These are phyloP conservation scores for Druon quercuslanigerum DNA, from an alignment of 1,140 invertebrate genomes.

Conservation along the genomic window DNA sequence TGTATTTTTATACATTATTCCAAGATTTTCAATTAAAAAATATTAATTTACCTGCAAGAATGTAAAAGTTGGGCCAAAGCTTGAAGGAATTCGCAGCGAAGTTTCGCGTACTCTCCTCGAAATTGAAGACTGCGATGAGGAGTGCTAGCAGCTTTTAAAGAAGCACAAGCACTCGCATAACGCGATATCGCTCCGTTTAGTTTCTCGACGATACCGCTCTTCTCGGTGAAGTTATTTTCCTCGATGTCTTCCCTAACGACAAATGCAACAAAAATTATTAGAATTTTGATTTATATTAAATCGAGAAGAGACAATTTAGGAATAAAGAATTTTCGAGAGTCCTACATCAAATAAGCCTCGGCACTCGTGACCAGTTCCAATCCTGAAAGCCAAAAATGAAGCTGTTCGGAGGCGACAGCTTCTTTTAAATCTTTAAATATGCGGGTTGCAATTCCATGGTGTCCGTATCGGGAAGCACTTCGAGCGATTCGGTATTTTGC, in stretches of 20 bases:
- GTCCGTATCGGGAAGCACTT: slow-evolving; percentile 89
- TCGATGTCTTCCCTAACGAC: slow-evolving; percentile 58
- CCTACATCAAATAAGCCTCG: slow-evolving; percentile 77
- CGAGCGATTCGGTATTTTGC: slow-evolving; percentile 90
- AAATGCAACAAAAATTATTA: slow-evolving; percentile 4
- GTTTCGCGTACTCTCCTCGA: slow-evolving; percentile 86
- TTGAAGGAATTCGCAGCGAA: slow-evolving; percentile 86
- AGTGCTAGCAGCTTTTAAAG: slow-evolving; percentile 84
- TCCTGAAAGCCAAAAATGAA: slow-evolving; percentile 92
- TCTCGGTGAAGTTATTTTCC: slow-evolving; percentile 58
- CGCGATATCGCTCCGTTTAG: slow-evolving; percentile 79
- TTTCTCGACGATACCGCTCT: slow-evolving; percentile 75
- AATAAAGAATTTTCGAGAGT: slow-evolving; percentile 47
- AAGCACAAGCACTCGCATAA: slow-evolving; percentile 82
- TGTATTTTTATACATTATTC: too few species aligned
- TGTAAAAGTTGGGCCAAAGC: slow-evolving; percentile 85
- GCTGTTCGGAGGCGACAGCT: slow-evolving; percentile 90
- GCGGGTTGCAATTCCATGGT: slow-evolving; percentile 83
- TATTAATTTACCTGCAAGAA: slow-evolving; percentile 77
- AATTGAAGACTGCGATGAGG: slow-evolving; percentile 83
- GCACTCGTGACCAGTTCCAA: slow-evolving; percentile 83
- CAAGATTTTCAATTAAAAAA: not conserved
- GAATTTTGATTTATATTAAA: not conserved
- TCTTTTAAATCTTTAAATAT: slow-evolving; percentile 83
- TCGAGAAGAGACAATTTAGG: not conserved